Base-by-base conservation (phyloP, 2,888 invertebrate genomes). In the Stramonita haemastoma region DNA sequence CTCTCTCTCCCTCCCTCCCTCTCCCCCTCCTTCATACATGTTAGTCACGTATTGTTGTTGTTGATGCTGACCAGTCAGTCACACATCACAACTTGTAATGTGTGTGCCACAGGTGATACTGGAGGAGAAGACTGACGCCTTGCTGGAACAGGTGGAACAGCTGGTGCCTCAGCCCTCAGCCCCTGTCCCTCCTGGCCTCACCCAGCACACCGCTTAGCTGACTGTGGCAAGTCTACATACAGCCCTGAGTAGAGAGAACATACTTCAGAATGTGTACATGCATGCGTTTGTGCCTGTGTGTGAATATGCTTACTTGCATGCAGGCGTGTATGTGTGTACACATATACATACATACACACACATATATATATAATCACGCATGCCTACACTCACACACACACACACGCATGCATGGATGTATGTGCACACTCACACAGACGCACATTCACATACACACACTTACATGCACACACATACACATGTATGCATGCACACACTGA, bases 51-150 rank as follows among this genome's bases (percentile, higher is more conserved):
- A 0, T 36, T 66, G 56, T n/a, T 88, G 34, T 1, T 22, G 60
- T 56, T 46, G 32, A 60, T 15, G 6, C 46, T 83, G 36, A 70
- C 29, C 32, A 4, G 8, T 70, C 32, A 4, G 8, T 70, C 6
- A 85, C 29, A n/a, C 2, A n/a, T 66, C 22, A n/a, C 60, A 70
- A 56, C 57, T 17, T 73, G 36, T 26, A 19, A 86, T 56, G 46
- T 60, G 79, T 89, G 32, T 83, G 19, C 89, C 97, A 86, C 96
- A 98, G 98, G 97, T 98, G 96, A 96, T 98, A 94, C 96, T 98
- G 87, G 97, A 98, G 94, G 98, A 98, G 95, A 98, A 98, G 96
- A 97, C 98, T n/a, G 98, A 98, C 95, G 97, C 98, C 93, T 96
- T 99, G 89, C 97, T 98, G 92, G 98, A 98, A 87, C 93, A 94